phyloP scores from a whole-genome alignment of 1,140 invertebrate genomes.

The Scaptomyza graminum region DNA sequence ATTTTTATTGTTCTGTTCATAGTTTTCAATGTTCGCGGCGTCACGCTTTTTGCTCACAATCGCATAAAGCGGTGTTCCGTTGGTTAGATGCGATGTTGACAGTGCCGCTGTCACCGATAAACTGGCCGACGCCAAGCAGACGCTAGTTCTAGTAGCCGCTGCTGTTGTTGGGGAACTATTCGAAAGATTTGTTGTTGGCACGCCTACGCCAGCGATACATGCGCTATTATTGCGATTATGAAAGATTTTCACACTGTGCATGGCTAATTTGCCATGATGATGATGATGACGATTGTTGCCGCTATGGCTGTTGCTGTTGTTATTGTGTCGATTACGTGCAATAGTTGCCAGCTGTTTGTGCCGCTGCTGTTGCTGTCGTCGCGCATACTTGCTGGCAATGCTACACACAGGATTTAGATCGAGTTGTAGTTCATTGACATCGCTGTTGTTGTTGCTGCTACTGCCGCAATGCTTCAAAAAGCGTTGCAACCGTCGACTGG shows the following conservation, averaged over 20 bases:
- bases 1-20: slow-evolving; percentile 31
- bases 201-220: slow-evolving; percentile 20
- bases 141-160: slow-evolving; percentile 42
- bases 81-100: slow-evolving; percentile 51
- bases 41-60: slow-evolving; percentile 70
- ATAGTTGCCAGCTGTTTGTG: slow-evolving; percentile 61
- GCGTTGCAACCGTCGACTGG: slow-evolving; percentile 51
- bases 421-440: slow-evolving; percentile 62
- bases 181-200: slow-evolving; percentile 14
- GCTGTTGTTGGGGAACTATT: slow-evolving; percentile 9
- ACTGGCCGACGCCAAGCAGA: slow-evolving; percentile 51
- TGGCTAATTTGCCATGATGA: slow-evolving; percentile 80
- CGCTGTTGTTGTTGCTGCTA: slow-evolving; percentile 4
- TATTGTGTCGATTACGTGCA: slow-evolving; percentile 71
- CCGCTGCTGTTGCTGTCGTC: slow-evolving; percentile 55
- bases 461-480: slow-evolving; percentile 49
- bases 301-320: neutral
- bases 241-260: slow-evolving; percentile 84
- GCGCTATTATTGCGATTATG: slow-evolving; percentile 74
- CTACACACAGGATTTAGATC: slow-evolving; percentile 74
- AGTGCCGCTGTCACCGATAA: slow-evolving; percentile 62
- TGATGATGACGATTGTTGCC: slow-evolving; percentile 34
- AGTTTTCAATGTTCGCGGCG: slow-evolving; percentile 33
- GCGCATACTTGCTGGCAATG: slow-evolving; percentile 79
- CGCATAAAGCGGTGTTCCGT: slow-evolving; percentile 52